Conservation (phyloP, 2,888 invertebrate species). For the Isoperla grammatica region DNA sequence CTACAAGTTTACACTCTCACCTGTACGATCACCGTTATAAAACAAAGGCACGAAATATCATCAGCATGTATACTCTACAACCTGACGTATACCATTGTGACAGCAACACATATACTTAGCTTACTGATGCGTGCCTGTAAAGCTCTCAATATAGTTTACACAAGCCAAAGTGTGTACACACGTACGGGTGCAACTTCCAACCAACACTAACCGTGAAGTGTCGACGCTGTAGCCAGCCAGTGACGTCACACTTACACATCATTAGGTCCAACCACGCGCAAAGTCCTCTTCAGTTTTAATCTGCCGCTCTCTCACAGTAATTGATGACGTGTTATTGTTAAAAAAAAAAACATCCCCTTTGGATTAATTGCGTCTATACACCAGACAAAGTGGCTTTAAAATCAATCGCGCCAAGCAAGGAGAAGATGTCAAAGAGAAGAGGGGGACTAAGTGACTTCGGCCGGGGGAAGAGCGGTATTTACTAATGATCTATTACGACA, state of each 20-base stretch:
- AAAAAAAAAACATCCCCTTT: slow-evolving; percentile 17
- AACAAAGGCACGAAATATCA: too few species aligned
- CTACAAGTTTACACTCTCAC: too few species aligned
- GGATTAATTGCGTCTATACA: slow-evolving; percentile 21
- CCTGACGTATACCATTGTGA: too few species aligned
- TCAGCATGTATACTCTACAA: too few species aligned
- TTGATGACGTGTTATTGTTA: slow-evolving; percentile 14
- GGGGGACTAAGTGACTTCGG: neutral
- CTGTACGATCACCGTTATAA: too few species aligned
- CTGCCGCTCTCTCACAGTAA: neutral
- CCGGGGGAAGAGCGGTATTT: slow-evolving; percentile 10
- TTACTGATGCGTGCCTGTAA: too few species aligned
- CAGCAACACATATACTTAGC: too few species aligned
- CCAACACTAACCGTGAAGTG: too few species aligned
- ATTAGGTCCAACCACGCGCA: neutral
- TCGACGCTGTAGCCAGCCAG: neutral
- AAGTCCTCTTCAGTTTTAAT: neutral
- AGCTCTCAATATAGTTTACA: too few species aligned
- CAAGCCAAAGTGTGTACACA: too few species aligned
- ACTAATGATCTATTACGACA: slow-evolving; percentile 19
- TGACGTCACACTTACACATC: neutral
- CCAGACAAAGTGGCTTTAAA: slow-evolving; percentile 24
- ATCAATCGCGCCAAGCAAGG: slow-evolving; percentile 20
- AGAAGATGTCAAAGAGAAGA: neutral
- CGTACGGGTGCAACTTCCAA: too few species aligned